Conservation (phyloP, 2,888 invertebrate species). For the Micropterix aruncella region DNA sequence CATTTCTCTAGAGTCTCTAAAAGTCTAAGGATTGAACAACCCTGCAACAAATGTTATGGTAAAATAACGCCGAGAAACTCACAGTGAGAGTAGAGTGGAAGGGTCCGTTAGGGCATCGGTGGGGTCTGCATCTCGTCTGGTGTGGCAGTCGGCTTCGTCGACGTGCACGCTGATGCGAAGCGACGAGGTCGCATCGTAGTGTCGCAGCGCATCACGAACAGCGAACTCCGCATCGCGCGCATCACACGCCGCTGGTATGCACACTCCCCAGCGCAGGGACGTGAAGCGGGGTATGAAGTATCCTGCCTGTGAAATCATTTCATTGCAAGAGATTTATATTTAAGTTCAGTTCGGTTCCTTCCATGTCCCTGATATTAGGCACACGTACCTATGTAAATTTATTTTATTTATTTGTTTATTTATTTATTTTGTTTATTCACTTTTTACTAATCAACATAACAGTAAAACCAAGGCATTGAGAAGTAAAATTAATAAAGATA, state of each 20-base stretch:
- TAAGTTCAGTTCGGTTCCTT: too few species aligned
- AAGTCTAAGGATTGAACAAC: neutral
- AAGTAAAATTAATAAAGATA: too few species aligned
- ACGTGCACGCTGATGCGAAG: constrained; percentile 43
- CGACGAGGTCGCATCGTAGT: constrained; percentile 42
- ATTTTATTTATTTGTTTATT: neutral
- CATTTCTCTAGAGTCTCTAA: neutral
- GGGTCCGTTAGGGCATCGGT: constrained; percentile 27
- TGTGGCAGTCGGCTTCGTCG: constrained; percentile 42
- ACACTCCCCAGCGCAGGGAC: constrained; percentile 56
- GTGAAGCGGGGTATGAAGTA: constrained; percentile 60
- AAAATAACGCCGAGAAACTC: constrained; percentile 14
- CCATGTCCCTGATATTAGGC: too few species aligned
- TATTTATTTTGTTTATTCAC: too few species aligned
- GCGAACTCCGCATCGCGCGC: constrained; percentile 41
- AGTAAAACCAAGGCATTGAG: too few species aligned
- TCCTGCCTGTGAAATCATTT: constrained; percentile 47
- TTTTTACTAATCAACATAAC: too few species aligned
- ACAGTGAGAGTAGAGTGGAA: constrained; percentile 30
- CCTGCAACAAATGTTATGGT: neutral
- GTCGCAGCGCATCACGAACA: constrained; percentile 40
- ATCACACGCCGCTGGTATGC: constrained; percentile 49
- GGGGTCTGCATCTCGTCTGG: constrained; percentile 24
- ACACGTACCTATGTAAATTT: neutral
- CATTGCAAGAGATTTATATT: too few species aligned